Base-by-base conservation (phyloP, 1,140 invertebrate species). In the Camponotus vicinus region DNA sequence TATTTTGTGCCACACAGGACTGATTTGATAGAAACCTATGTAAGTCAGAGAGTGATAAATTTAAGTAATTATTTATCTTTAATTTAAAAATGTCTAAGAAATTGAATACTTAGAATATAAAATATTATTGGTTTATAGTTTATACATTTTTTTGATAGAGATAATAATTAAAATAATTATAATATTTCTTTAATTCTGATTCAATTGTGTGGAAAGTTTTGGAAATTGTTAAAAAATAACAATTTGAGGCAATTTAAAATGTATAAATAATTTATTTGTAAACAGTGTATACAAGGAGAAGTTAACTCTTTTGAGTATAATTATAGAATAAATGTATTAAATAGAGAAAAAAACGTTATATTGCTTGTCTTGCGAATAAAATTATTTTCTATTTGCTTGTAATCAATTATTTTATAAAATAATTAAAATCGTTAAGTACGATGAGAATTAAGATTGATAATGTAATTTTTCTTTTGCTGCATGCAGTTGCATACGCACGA, bases 1-100 rank as follows among this genome's bases (percentile, higher is more conserved):
- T 99, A 98, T 95, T 99, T 99, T 95, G 98, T 99, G 90, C 98
- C 98, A 70, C 98, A 98, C 95, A 96, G 98, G 90, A 97, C 97
- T 91, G 98, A 99, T 95, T 96, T 98, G 90, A 98, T 99, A 92
- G 98, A 99, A 95, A 99, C 98, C 93, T 98, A 99, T 94, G 98
- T 99, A 96, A 98, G 98, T 97, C n/a, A 7, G 6, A 34, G 3
- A 37, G 2, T 8, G 40, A 2, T 21, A 21, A 45, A 66, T 64
- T 32, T 45, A n/a, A 21, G 13, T 15, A 49, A 52, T 49, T 37
- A 52, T 52, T 52, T 5, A 11, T 57, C 9, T 49, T 42, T 6
- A 57, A 63, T 86, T 40, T 64, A 6, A 71, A 7, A 9, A 55
- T 49, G 3, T 45, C 1, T 37, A 69, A 61, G 40, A 67, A 85